A percentile compares a stretch with the other conserved stretches of the same genome.
phyloP scores from a whole-genome alignment of 2,113 vertebrate species.

The Stegostoma tigrinum region DNA sequence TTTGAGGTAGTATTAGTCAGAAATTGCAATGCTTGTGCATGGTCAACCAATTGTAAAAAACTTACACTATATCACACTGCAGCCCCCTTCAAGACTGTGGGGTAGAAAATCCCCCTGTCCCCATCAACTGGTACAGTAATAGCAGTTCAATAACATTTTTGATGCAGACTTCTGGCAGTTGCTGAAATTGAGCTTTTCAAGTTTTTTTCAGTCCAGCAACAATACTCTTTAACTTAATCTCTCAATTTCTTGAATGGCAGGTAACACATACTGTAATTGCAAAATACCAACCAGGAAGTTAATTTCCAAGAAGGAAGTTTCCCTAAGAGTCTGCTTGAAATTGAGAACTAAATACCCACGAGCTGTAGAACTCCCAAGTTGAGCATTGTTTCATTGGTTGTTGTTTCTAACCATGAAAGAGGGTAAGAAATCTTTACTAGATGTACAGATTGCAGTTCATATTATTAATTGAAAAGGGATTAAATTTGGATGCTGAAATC shows the following conservation, averaged over 20 bases:
- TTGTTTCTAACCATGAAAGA: background rate
- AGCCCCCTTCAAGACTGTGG: background rate
- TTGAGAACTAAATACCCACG: slow-evolving; percentile 9
- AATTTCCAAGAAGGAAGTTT: slow-evolving; percentile 10
- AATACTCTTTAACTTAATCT: slow-evolving; percentile 9
- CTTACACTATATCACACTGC: background rate
- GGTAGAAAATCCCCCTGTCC: background rate
- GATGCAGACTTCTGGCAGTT: background rate
- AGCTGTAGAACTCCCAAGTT: slow-evolving; percentile 24
- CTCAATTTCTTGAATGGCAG: slow-evolving; percentile 19
- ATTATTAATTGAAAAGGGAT: background rate
- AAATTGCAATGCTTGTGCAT: background rate
- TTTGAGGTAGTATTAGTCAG: background rate
- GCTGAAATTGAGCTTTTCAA: background rate
- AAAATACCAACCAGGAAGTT: slow-evolving; percentile 22
- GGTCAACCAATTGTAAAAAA: background rate
- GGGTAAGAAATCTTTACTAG: background rate
- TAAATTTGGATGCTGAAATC: background rate
- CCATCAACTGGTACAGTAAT: background rate
- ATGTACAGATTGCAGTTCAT: background rate
- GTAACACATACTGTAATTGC: slow-evolving; percentile 6
- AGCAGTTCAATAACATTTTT: background rate
- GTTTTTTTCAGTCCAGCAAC: background rate
- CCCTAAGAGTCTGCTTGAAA: slow-evolving; percentile 22
- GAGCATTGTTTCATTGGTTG: background rate